Evolutionary conservation across 1,140 invertebrate species (phyloP).

Genomic region (Drosophila insularis): DNA sequence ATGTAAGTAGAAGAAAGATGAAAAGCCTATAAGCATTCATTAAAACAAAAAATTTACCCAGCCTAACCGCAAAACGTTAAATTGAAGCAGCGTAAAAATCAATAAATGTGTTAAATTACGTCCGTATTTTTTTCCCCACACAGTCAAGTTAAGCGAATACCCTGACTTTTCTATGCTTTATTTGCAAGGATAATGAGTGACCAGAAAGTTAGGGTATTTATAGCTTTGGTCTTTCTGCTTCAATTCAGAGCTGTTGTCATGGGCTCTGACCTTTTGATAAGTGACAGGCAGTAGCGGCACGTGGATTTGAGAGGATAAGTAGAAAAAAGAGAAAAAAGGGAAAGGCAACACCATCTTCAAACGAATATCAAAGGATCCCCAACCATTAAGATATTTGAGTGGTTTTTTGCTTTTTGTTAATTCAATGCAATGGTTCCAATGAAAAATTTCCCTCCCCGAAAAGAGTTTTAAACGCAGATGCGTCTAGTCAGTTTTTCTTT

Average conservation of each 20-base stretch:
- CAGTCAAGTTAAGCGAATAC: neutral
- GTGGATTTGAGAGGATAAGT: neutral
- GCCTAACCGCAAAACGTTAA: conserved; percentile 15
- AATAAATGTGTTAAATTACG: conserved; percentile 50
- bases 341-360: conserved; percentile 13
- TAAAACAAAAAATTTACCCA: neutral
- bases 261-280: conserved; percentile 50
- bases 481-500: neutral
- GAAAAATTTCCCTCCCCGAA: neutral
- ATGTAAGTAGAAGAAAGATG: neutral
- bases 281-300: neutral
- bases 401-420: neutral
- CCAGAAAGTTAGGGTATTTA: neutral
- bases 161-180: conserved; percentile 27
- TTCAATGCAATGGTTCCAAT: neutral
- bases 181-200: conserved; percentile 10
- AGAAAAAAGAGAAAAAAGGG: conserved; percentile 10
- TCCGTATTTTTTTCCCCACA: neutral
- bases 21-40: conserved; percentile 1
- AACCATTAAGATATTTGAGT: neutral
- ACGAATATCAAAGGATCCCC: conserved; percentile 52
- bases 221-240: neutral
- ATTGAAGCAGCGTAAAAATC: conserved; percentile 42
- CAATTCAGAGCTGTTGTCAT: conserved; percentile 51
- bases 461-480: neutral